phyloP scores from a whole-genome alignment of 2,888 invertebrate genomes.

The Julus scandinavius region DNA sequence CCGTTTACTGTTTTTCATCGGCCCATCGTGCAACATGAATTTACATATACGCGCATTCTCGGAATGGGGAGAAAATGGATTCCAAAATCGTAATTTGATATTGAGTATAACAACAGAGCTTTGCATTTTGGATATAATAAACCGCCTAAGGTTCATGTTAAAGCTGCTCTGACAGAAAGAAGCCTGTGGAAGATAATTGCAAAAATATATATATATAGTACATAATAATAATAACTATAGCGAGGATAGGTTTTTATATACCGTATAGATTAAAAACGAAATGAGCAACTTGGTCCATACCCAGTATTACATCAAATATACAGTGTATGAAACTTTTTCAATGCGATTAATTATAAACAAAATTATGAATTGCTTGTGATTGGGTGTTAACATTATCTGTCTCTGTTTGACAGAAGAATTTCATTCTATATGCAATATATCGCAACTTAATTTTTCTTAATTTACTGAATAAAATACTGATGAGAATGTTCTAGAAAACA shows the following conservation, averaged over 20 bases:
- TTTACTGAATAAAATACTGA: too few species aligned
- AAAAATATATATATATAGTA: neutral
- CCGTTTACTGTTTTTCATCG: neutral
- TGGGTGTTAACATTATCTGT: too few species aligned
- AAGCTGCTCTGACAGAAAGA: neutral
- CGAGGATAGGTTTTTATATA: neutral
- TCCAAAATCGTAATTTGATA: neutral
- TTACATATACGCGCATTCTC: neutral
- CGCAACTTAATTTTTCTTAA: too few species aligned
- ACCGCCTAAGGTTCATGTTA: conserved; percentile 18
- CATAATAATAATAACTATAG: neutral
- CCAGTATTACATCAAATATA: too few species aligned
- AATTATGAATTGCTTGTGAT: too few species aligned
- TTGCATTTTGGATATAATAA: neutral
- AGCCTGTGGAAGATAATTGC: neutral
- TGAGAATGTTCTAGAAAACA: too few species aligned
- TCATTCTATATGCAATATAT: too few species aligned
- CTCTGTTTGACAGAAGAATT: too few species aligned
- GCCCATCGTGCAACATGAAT: neutral
- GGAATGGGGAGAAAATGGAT: neutral
- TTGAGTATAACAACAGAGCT: neutral
- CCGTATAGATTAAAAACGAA: neutral
- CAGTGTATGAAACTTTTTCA: too few species aligned
- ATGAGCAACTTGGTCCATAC: too few species aligned
- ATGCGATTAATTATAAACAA: too few species aligned